These are phyloP conservation scores for Corythornis vintsioides DNA, from an alignment of 2,113 vertebrate species.

Conservation along the genomic window DNA sequence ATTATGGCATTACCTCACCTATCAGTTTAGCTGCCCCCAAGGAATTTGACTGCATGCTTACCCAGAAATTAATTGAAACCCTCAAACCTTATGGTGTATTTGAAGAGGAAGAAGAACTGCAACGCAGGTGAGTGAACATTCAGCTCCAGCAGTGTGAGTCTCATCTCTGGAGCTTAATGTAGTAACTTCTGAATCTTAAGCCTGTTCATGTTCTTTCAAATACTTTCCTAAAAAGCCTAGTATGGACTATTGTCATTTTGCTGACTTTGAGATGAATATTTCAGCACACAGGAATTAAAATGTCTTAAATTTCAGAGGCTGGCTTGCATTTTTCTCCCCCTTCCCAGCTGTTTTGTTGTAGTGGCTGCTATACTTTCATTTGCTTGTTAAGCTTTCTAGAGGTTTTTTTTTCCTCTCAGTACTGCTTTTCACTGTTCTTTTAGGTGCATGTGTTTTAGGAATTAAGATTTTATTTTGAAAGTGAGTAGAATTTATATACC, in stretches of 20 bases:
- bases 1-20: slow-evolving; percentile 90
- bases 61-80: slow-evolving; percentile 85
- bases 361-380: not conserved
- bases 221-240: not conserved
- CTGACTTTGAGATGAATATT: not conserved
- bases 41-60: slow-evolving; percentile 84
- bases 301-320: not conserved
- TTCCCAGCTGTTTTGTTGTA: not conserved
- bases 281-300: not conserved
- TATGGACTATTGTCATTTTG: not conserved
- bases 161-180: not conserved
- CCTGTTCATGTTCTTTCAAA: not conserved
- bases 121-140: slow-evolving; percentile 79
- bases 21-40: slow-evolving; percentile 88
- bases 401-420: not conserved
- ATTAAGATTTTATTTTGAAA: not conserved
- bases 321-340: not conserved
- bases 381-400: not conserved
- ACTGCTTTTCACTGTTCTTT: not conserved
- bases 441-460: not conserved
- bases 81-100: slow-evolving; percentile 87
- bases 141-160: not conserved
- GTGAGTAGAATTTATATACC: not conserved
- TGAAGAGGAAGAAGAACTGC: slow-evolving; percentile 88
- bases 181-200: not conserved